Percentiles rank a stretch among this genome's conserved stretches.
These are phyloP conservation scores for Psylliodes chrysocephalus DNA, from an alignment of 2,888 invertebrate genomes.

Conservation along the genomic window DNA sequence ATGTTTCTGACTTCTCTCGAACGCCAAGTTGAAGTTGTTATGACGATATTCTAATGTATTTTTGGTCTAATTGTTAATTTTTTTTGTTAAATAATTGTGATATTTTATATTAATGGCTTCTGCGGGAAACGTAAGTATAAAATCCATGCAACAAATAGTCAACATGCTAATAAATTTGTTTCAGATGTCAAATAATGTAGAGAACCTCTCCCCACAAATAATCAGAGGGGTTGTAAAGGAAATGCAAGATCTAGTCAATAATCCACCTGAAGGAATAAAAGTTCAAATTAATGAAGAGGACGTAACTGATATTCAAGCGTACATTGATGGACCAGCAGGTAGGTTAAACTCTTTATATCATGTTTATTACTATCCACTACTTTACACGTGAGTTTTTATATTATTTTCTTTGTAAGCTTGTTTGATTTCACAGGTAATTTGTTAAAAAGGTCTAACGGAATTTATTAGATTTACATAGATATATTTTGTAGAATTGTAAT, in stretches of 20 bases:
- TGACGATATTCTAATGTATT: conserved; percentile 47
- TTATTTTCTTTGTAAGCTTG: too few relatives aligned
- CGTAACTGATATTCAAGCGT: conserved; percentile 92
- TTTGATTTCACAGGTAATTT: too few relatives aligned
- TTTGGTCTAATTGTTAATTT: conserved; percentile 37
- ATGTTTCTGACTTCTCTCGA: conserved; percentile 47
- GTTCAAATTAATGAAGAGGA: conserved; percentile 91
- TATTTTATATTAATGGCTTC: conserved; percentile 49
- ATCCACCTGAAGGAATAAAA: conserved; percentile 92
- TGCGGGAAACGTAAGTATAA: conserved; percentile 47
- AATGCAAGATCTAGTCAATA: conserved; percentile 82
- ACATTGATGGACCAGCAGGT: conserved; percentile 84
- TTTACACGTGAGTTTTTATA: too few relatives aligned
- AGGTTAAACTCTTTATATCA: too few relatives aligned
- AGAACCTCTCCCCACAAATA: conserved; percentile 94
- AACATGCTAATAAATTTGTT: conserved; percentile 45
- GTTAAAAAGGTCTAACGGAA: too few relatives aligned
- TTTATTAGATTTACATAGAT: too few relatives aligned
- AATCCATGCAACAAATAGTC: not conserved
- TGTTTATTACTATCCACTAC: too few relatives aligned
- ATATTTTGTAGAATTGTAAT: too few relatives aligned
- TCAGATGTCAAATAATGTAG: conserved; percentile 86
- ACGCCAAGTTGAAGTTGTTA: conserved; percentile 52
- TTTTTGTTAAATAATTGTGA: conserved; percentile 45
- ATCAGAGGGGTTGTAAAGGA: conserved; percentile 89